Conservation (phyloP, 2,113 vertebrate genomes). For the Campylorhamphus procurvoides region DNA sequence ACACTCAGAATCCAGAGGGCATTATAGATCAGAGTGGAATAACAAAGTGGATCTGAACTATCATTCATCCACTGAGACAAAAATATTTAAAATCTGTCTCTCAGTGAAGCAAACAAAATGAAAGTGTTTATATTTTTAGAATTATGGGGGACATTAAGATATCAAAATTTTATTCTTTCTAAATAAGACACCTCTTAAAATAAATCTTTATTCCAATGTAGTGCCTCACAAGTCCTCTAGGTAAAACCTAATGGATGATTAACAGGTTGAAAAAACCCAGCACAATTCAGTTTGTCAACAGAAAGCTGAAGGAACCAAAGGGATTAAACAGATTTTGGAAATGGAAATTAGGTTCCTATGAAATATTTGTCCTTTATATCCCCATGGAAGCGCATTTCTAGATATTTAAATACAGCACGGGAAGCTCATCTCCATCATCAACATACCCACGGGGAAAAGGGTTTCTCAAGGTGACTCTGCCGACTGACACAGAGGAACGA, state of each 20-base stretch:
- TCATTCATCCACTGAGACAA: background rate
- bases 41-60: background rate
- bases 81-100: background rate
- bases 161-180: background rate
- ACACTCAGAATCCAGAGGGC: background rate
- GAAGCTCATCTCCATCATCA: background rate
- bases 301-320: background rate
- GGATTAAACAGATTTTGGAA: background rate
- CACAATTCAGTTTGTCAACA: background rate
- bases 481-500: rapidly evolving
- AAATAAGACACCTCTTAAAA: background rate
- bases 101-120: background rate
- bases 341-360: background rate
- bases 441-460: rapidly evolving
- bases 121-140: background rate
- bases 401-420: background rate
- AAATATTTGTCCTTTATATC: background rate
- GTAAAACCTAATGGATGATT: background rate
- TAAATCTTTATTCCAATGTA: background rate
- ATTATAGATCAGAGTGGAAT: background rate
- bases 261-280: background rate
- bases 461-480: background rate
- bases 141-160: background rate
- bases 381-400: background rate
- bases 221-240: background rate